These are phyloP conservation scores for Rhincodon typus DNA, from an alignment of 2,797 vertebrate genomes.

Conservation along the genomic window DNA sequence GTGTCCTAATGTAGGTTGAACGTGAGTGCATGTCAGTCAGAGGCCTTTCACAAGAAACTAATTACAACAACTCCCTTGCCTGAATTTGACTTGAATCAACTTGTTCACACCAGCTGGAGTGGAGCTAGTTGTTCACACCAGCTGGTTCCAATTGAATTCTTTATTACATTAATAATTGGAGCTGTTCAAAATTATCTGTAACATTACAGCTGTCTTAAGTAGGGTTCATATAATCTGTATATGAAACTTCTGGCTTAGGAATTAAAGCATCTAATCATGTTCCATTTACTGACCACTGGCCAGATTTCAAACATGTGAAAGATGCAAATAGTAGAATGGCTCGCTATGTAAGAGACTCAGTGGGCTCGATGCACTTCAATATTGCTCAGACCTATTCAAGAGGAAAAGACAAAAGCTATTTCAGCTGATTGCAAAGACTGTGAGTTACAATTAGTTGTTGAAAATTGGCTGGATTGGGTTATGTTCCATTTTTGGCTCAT, in stretches of 20 bases:
- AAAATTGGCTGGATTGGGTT: slow-evolving; percentile 11
- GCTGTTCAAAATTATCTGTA: slow-evolving; percentile 27
- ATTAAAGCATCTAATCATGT: no score
- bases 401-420: neutral
- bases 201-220: slow-evolving; percentile 26
- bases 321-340: neutral
- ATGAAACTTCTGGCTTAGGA: neutral
- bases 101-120: slow-evolving; percentile 16
- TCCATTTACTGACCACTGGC: neutral
- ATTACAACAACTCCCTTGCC: neutral
- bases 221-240: neutral
- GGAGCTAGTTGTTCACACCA: neutral
- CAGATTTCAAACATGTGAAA: neutral
- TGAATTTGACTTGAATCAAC: neutral
- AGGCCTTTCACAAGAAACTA: neutral
- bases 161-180: neutral
- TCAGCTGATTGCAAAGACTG: slow-evolving; percentile 10
- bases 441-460: slow-evolving; percentile 6
- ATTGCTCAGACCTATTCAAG: neutral
- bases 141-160: neutral
- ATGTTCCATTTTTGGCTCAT: slow-evolving; percentile 1
- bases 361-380: neutral
- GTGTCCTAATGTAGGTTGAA: neutral
- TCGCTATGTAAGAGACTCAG: neutral
- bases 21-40: no score